A percentile compares a stretch with the other conserved stretches of the same genome.
phyloP scores from a whole-genome alignment of 92 coral and sea anemone genomes.

The Siderastrea radians region DNA sequence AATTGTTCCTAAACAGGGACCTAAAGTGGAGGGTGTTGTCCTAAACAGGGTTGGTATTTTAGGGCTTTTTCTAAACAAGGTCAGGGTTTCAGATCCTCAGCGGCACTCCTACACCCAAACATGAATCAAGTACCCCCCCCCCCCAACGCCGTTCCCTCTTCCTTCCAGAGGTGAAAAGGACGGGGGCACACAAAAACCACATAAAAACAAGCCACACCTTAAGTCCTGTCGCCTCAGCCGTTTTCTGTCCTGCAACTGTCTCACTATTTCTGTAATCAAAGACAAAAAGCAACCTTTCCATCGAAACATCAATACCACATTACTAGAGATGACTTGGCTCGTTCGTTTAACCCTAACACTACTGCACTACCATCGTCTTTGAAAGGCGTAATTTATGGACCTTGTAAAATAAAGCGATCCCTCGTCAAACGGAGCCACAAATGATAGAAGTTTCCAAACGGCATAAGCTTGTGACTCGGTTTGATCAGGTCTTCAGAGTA shows the following conservation, averaged over 20 bases:
- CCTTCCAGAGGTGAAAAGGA: too few relatives aligned
- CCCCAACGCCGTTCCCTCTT: too few relatives aligned
- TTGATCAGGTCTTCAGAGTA: too few relatives aligned
- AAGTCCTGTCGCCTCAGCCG: slow-evolving; percentile 91
- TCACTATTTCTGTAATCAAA: slow-evolving; percentile 71
- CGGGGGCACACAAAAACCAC: neutral
- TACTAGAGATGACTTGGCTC: neutral
- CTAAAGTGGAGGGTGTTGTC: too few relatives aligned
- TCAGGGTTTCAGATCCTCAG: too few relatives aligned
- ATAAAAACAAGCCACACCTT: slow-evolving; percentile 52
- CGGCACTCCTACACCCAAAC: too few relatives aligned
- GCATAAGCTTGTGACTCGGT: too few relatives aligned
- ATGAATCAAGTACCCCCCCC: too few relatives aligned
- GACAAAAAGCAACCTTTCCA: neutral
- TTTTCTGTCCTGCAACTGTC: slow-evolving; percentile 86
- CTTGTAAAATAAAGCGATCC: neutral
- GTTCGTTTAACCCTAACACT: neutral
- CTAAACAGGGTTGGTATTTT: too few relatives aligned
- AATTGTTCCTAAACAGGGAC: too few relatives aligned
- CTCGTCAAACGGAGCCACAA: neutral
- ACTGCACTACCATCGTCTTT: neutral
- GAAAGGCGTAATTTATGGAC: neutral
- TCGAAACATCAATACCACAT: neutral
- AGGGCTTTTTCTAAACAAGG: too few relatives aligned
- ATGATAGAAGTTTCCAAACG: too few relatives aligned